A percentile compares a stretch with the other conserved stretches of the same genome.
phyloP scores from a whole-genome alignment of 1,140 invertebrate species.

The Lordiphosa clarofinis region DNA sequence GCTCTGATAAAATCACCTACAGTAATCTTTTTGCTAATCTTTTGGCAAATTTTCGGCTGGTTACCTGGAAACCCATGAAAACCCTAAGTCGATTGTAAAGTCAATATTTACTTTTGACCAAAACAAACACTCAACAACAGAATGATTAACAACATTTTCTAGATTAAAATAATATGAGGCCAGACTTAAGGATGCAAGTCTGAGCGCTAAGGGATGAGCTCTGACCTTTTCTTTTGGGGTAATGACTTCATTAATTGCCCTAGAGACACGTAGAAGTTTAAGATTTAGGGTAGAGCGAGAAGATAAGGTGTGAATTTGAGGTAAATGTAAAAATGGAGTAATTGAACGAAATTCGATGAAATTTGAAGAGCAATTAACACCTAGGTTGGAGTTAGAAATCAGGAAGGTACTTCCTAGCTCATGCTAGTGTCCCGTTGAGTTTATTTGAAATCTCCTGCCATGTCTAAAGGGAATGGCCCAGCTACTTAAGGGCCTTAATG shows the following conservation, averaged over 20 bases:
- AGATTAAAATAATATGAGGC: conserved; percentile 61
- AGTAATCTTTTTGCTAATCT: conserved; percentile 34
- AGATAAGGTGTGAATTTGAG: conserved; percentile 68
- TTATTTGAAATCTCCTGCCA: conserved; percentile 62
- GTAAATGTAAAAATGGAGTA: conserved; percentile 51
- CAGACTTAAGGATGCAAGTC: conserved; percentile 25
- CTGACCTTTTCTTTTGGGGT: conserved; percentile 10
- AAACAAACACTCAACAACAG: conserved; percentile 10
- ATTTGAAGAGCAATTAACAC: conserved; percentile 65
- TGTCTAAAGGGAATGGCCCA: conserved; percentile 29
- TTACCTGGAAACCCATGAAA: conserved; percentile 44
- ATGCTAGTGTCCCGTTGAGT: conserved; percentile 44
- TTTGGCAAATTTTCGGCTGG: not conserved
- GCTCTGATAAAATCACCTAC: not conserved
- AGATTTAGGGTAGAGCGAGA: conserved; percentile 4
- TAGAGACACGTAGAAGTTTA: conserved; percentile 31
- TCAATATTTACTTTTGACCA: conserved; percentile 70
- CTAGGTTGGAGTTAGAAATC: conserved; percentile 53
- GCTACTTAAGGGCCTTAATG: conserved; percentile 71
- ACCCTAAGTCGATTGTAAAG: conserved; percentile 65
- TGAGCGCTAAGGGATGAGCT: conserved; percentile 42
- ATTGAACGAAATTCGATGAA: conserved; percentile 54
- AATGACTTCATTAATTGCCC: conserved; percentile 65
- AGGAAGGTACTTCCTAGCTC: conserved; percentile 1
- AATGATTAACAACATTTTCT: conserved; percentile 34